Conservation (phyloP, 2,888 invertebrate species). For the Lacanobia oleracea region DNA sequence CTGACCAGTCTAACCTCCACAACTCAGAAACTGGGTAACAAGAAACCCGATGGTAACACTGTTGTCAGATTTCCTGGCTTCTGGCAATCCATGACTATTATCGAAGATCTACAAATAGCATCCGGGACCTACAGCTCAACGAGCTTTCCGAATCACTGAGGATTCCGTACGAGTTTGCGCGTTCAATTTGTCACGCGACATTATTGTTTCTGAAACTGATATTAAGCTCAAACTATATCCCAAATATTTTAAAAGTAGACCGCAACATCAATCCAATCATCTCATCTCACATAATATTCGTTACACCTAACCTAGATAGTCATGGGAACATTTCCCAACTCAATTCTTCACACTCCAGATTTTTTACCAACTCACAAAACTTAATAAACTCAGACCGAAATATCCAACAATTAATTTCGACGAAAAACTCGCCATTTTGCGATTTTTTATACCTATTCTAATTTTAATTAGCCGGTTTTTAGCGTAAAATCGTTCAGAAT, state of each 20-base stretch:
- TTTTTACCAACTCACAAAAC: constrained; percentile 24
- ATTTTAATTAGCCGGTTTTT: constrained; percentile 37
- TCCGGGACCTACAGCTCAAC: no score
- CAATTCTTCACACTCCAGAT: constrained; percentile 31
- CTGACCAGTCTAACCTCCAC: no score
- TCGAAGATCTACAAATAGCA: no score
- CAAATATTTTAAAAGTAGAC: neutral
- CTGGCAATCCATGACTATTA: no score
- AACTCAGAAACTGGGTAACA: no score
- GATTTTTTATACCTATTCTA: constrained; percentile 42
- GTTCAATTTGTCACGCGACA: no score
- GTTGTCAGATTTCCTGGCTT: no score
- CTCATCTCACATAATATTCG: constrained; percentile 23
- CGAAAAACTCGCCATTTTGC: constrained; percentile 11
- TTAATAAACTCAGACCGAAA: constrained; percentile 6
- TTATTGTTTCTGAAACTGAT: no score
- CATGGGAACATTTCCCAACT: constrained; percentile 25
- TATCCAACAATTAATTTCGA: constrained; percentile 8
- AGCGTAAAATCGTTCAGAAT: constrained; percentile 51
- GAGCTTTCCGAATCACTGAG: no score
- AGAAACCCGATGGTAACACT: no score
- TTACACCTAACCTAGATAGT: neutral
- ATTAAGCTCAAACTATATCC: neutral
- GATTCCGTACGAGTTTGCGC: no score
- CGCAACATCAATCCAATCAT: neutral